Conservation (phyloP, 2,797 vertebrate genomes). For the Crocidura indochinensis region DNA sequence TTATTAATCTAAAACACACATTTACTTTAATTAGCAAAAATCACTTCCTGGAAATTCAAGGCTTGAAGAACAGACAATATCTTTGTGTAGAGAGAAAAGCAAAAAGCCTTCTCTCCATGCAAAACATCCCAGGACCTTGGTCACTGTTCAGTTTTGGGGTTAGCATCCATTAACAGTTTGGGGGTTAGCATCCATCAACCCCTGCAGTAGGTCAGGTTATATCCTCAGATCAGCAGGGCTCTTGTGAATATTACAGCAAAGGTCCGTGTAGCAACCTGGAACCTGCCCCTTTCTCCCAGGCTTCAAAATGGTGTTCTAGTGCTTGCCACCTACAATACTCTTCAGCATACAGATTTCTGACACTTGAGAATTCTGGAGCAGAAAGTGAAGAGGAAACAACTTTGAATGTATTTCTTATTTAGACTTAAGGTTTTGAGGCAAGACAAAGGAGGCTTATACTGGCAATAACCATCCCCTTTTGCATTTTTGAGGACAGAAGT, state of each 20-base stretch:
- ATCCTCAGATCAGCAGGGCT: too few relatives aligned
- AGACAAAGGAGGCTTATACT: background rate
- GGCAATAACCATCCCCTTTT: fast-evolving
- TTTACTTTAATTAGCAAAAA: constrained; percentile 49
- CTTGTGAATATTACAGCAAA: background rate
- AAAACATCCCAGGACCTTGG: background rate
- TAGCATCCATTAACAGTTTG: background rate
- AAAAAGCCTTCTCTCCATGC: background rate
- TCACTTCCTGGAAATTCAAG: background rate
- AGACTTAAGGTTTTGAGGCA: background rate
- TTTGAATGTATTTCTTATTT: background rate
- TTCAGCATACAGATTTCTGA: background rate
- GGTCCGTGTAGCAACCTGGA: fast-evolving
- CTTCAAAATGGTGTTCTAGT: background rate
- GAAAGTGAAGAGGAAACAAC: constrained; percentile 10
- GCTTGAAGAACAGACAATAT: background rate
- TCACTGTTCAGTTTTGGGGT: fast-evolving
- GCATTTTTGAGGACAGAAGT: background rate
- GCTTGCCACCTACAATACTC: background rate
- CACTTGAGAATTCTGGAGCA: background rate
- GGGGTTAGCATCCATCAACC: too few relatives aligned
- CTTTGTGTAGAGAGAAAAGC: background rate
- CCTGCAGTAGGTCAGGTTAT: background rate
- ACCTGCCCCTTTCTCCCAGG: background rate
- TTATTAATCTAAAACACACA: background rate